Percentiles rank a stretch among this genome's conserved stretches.
Evolutionary conservation across 2,888 invertebrate genomes (phyloP).

Genomic region (Myopa testacea): DNA sequence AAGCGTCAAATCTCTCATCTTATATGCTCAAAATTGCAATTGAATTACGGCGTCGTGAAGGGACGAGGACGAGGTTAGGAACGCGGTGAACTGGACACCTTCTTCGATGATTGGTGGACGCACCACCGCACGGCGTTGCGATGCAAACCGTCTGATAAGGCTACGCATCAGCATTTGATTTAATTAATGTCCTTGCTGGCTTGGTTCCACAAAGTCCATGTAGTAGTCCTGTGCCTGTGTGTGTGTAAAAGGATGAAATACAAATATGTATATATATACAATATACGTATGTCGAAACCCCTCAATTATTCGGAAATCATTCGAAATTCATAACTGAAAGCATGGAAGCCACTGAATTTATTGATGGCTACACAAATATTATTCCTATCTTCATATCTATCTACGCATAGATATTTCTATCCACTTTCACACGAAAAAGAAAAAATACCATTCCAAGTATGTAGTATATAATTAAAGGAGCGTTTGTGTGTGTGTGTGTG

Average conservation of each 20-base stretch:
- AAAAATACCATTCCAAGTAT: no score
- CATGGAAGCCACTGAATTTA: no score
- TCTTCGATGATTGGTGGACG: background rate
- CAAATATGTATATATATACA: no score
- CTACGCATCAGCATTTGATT: slow-evolving; percentile 30
- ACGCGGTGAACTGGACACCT: no score
- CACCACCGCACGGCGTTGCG: slow-evolving; percentile 2
- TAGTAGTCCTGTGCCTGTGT: background rate
- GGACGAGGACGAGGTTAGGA: background rate
- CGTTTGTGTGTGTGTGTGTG: slow-evolving; percentile 18
- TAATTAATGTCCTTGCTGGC: slow-evolving; percentile 28
- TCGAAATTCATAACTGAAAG: no score
- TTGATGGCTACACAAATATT: no score
- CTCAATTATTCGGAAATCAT: no score
- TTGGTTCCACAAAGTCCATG: background rate
- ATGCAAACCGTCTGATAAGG: slow-evolving; percentile 23
- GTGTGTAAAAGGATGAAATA: no score
- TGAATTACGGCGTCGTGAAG: background rate
- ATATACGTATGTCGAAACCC: no score
- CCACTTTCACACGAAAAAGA: no score
- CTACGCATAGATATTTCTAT: no score
- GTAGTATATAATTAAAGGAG: background rate
- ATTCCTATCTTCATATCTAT: no score
- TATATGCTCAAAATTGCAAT: slow-evolving; percentile 14
- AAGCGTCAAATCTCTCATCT: background rate